Conservation (phyloP, 1,140 invertebrate species). For the Papilio helenus region DNA sequence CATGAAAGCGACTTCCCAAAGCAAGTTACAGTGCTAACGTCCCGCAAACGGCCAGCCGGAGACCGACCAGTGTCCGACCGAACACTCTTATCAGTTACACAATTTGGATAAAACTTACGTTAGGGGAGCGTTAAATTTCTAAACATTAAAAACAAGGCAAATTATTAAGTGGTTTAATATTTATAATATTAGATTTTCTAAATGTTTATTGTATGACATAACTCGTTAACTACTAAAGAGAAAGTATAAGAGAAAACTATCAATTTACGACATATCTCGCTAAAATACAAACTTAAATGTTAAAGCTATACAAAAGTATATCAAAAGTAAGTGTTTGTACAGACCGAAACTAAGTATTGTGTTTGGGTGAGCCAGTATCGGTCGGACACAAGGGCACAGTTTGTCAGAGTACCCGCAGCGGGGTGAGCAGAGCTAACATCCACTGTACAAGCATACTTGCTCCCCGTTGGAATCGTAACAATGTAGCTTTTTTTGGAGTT, state of each 20-base stretch:
- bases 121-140: not conserved
- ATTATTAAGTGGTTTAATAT: slow-evolving; percentile 10
- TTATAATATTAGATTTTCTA: slow-evolving; percentile 4
- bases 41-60: no score
- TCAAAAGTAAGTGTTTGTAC: not conserved
- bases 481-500: slow-evolving; percentile 81
- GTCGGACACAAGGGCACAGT: not conserved
- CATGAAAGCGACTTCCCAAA: slow-evolving; percentile 71
- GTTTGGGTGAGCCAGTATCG: not conserved
- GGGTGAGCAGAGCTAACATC: slow-evolving; percentile 60
- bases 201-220: slow-evolving; percentile 12
- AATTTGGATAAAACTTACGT: not conserved
- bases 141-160: not conserved
- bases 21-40: slow-evolving; percentile 70
- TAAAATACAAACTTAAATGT: slow-evolving; percentile 10
- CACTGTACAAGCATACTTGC: slow-evolving; percentile 64
- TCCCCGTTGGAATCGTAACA: slow-evolving; percentile 73
- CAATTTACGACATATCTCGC: not conserved
- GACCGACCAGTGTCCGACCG: not conserved
- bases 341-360: not conserved
- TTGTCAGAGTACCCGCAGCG: not conserved
- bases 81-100: not conserved
- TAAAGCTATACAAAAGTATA: slow-evolving; percentile 13
- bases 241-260: slow-evolving; percentile 9
- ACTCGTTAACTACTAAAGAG: not conserved